Evolutionary conservation across 2,797 vertebrate species (phyloP).

Genomic region (Saxicola maurus): DNA sequence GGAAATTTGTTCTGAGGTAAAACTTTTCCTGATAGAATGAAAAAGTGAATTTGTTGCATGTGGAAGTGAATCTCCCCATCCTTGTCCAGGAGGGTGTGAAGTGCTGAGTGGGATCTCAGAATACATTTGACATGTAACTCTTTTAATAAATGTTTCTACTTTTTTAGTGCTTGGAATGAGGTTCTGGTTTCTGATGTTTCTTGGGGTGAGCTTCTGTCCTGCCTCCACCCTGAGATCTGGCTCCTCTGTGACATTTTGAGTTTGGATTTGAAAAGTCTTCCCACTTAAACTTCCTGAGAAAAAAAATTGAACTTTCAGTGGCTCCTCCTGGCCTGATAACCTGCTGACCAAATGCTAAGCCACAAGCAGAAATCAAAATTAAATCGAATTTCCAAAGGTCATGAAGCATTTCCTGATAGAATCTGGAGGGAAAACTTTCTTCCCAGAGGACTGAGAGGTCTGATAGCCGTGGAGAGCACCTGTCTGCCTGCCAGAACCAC

Average conservation of each 20-base stretch:
- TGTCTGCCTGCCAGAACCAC: fast-evolving
- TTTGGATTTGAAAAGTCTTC: neutral
- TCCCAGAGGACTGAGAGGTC: neutral
- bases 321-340: neutral
- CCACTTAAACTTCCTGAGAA: neutral
- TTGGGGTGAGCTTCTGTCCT: neutral
- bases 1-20: neutral
- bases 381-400: neutral
- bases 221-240: neutral
- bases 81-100: fast-evolving
- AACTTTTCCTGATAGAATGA: neutral
- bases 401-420: neutral
- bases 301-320: neutral
- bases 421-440: neutral
- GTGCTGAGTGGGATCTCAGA: neutral
- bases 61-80: neutral
- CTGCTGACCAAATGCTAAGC: neutral
- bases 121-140: neutral
- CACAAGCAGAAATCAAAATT: neutral
- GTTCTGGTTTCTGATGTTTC: neutral
- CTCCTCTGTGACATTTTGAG: neutral
- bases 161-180: neutral
- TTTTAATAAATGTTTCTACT: slow-evolving; percentile 7
- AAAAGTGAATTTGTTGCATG: neutral
- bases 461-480: neutral